phyloP scores from a whole-genome alignment of 2,113 vertebrate genomes.

The Corapipo altera region DNA sequence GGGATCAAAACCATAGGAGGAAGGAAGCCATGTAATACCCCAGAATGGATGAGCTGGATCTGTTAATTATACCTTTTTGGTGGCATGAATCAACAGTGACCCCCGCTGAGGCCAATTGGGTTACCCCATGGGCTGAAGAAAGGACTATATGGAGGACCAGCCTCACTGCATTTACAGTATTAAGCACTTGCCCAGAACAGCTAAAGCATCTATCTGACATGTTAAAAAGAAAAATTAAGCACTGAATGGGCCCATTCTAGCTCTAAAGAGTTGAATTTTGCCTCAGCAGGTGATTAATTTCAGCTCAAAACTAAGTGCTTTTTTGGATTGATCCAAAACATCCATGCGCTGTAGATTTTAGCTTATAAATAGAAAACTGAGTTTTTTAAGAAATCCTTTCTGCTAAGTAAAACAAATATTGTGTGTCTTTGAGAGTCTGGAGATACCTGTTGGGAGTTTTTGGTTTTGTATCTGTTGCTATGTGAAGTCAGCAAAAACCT shows the following conservation, averaged over 20 bases:
- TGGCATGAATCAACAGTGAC: background rate
- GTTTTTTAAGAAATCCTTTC: background rate
- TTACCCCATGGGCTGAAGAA: background rate
- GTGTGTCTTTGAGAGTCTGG: background rate
- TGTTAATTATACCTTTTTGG: background rate
- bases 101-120: background rate
- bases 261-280: background rate
- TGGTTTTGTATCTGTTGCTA: background rate
- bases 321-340: background rate
- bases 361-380: background rate
- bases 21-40: background rate
- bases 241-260: background rate
- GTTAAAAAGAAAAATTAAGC: background rate
- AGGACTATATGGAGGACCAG: background rate
- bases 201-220: background rate
- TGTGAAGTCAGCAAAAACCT: background rate
- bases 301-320: background rate
- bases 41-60: background rate
- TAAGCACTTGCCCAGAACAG: background rate
- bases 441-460: background rate
- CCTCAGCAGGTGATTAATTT: background rate
- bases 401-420: background rate
- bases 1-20: background rate
- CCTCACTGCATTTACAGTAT: accelerated
- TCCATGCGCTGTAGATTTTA: accelerated